Conservation (phyloP, 2,888 invertebrate species). For the Hypena proboscidalis region DNA sequence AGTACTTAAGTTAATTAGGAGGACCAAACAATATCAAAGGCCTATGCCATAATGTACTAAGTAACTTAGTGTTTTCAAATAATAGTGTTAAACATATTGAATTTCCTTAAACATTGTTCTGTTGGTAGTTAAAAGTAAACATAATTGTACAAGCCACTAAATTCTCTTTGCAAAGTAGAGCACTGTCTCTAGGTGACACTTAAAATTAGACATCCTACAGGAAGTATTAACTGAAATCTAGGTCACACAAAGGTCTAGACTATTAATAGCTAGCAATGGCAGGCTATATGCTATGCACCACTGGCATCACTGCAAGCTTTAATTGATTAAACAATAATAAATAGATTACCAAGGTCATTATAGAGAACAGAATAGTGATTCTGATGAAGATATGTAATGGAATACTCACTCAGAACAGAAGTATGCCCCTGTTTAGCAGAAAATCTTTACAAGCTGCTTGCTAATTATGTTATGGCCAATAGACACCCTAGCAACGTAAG, state of each 20-base stretch:
- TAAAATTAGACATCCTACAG: slow-evolving; percentile 72
- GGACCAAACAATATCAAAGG: slow-evolving; percentile 12
- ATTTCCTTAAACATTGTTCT: neutral
- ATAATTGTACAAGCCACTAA: slow-evolving; percentile 24
- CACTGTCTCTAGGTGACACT: slow-evolving; percentile 64
- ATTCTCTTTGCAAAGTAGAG: slow-evolving; percentile 50
- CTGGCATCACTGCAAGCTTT: slow-evolving; percentile 8
- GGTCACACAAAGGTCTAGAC: slow-evolving; percentile 70
- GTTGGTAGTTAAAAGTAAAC: slow-evolving; percentile 19
- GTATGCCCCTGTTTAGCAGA: slow-evolving; percentile 16
- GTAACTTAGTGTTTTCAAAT: too few species aligned
- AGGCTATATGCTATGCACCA: slow-evolving; percentile 25
- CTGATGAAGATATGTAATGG: slow-evolving; percentile 11
- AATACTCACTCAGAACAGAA: slow-evolving; percentile 48
- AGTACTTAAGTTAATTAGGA: neutral
- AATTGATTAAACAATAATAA: slow-evolving; percentile 13
- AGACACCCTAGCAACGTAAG: slow-evolving; percentile 66
- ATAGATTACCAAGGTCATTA: slow-evolving; percentile 24
- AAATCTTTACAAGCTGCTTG: slow-evolving; percentile 34
- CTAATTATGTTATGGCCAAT: slow-evolving; percentile 60
- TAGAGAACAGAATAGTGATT: slow-evolving; percentile 5
- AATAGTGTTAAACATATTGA: neutral
- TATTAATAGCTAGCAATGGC: slow-evolving; percentile 53
- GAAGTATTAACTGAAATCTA: slow-evolving; percentile 67
- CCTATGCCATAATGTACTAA: slow-evolving; percentile 16